These are phyloP conservation scores for Drosophila grimshawi DNA, from an alignment of 1,140 invertebrate species.

Conservation along the genomic window DNA sequence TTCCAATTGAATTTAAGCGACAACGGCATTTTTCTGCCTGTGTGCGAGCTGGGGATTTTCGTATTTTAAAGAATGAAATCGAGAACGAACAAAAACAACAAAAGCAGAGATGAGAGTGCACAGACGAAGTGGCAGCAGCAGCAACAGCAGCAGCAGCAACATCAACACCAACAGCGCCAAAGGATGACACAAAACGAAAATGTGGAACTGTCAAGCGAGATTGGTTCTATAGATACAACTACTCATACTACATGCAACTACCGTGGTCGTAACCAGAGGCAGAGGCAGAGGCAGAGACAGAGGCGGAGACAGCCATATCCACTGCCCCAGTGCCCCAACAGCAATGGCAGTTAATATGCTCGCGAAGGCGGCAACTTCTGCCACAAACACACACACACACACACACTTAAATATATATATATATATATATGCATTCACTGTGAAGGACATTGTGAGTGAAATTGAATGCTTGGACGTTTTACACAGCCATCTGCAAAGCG, in stretches of 20 bases:
- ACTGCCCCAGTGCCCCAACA: constrained; percentile 19
- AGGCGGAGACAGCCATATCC: not conserved
- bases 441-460: constrained; percentile 73
- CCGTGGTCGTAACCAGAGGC: constrained; percentile 13
- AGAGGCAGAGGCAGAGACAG: constrained; percentile 2
- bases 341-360: constrained; percentile 61
- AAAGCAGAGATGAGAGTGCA: constrained; percentile 25
- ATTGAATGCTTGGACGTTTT: constrained; percentile 63
- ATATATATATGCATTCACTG: constrained; percentile 50
- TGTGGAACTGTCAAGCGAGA: constrained; percentile 63
- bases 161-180: not conserved
- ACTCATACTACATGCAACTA: constrained; percentile 41
- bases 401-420: constrained; percentile 9
- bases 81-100: constrained; percentile 26
- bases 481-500: constrained; percentile 23
- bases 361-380: constrained; percentile 26
- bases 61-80: constrained; percentile 55
- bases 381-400: constrained; percentile 10
- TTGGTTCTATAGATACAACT: constrained; percentile 65
- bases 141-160: constrained; percentile 1
- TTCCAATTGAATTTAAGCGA: constrained; percentile 80
- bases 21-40: constrained; percentile 53
- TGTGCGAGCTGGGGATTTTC: constrained; percentile 59
- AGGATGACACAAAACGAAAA: constrained; percentile 39
- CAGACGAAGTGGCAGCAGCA: constrained; percentile 30